Conservation (phyloP, 2,797 vertebrate species). For the Steatocranus sp. region DNA sequence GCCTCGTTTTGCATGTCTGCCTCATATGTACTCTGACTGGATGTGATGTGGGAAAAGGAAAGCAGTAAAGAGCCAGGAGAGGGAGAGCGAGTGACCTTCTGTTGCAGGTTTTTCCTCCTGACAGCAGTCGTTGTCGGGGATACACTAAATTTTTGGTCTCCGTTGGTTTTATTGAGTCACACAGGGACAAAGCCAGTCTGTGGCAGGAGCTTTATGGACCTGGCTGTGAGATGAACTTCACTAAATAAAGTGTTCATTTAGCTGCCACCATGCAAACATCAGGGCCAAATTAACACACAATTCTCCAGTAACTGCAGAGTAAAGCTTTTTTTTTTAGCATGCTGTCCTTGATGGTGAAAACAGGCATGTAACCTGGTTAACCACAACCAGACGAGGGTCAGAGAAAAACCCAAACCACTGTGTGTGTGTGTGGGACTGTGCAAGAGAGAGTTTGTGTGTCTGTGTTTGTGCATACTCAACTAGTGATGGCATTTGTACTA, state of each 20-base stretch:
- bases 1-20: not conserved
- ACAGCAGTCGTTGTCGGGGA: not conserved
- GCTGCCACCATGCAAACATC: not conserved
- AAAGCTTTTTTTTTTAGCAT: not conserved
- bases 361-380: constrained; percentile 13
- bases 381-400: constrained; percentile 6
- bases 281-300: constrained; percentile 16
- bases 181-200: not conserved
- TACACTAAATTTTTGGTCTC: not conserved
- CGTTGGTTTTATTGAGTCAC: not conserved
- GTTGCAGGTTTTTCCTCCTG: constrained; percentile 3
- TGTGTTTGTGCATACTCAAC: not conserved
- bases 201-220: constrained; percentile 7
- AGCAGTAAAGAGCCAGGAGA: not conserved
- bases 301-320: not conserved
- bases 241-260: constrained; percentile 49
- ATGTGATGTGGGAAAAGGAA: not conserved
- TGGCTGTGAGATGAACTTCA: constrained; percentile 39
- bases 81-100: constrained; percentile 2
- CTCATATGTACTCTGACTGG: not conserved
- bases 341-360: not conserved
- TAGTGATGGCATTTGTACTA: not conserved
- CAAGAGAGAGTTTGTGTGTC: not conserved
- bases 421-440: not conserved
- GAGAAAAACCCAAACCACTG: not conserved